Evolutionary conservation across 1,140 invertebrate species (phyloP).

Genomic region (Mamestra configurata): DNA sequence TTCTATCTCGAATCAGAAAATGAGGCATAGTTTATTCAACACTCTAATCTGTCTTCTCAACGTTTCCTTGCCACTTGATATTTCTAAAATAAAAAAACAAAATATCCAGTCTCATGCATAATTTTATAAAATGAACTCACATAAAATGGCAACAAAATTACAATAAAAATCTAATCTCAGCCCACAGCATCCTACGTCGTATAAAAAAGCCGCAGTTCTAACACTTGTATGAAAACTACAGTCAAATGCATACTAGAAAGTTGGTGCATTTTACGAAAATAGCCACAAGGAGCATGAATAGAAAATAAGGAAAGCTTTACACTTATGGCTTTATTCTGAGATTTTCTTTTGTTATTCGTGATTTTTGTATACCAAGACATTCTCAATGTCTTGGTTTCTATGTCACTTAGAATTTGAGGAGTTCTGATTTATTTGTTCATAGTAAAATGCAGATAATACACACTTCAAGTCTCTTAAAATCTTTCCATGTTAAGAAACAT

Average conservation of each 20-base stretch:
- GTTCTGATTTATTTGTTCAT: too few relatives aligned
- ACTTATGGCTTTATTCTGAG: conserved; percentile 20
- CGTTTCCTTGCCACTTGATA: too few relatives aligned
- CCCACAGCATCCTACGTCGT: background rate
- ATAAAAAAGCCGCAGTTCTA: conserved; percentile 1
- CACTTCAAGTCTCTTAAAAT: too few relatives aligned
- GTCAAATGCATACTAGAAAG: conserved; percentile 19
- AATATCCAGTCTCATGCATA: too few relatives aligned
- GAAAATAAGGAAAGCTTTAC: conserved; percentile 28
- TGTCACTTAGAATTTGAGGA: too few relatives aligned
- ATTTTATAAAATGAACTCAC: background rate
- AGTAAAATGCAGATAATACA: too few relatives aligned
- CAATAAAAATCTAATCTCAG: conserved; percentile 33
- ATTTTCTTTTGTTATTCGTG: background rate
- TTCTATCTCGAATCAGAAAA: too few relatives aligned
- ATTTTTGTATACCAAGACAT: background rate
- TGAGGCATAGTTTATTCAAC: too few relatives aligned
- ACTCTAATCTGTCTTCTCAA: too few relatives aligned
- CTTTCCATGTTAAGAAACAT: too few relatives aligned
- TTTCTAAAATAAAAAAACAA: too few relatives aligned
- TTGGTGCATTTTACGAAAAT: conserved; percentile 23
- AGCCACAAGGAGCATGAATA: conserved; percentile 13
- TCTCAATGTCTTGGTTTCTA: background rate
- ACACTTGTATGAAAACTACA: background rate
- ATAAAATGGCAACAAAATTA: conserved; percentile 5